These are phyloP conservation scores for Hippoglossus hippoglossus DNA, from an alignment of 2,797 vertebrate species.

Conservation along the genomic window DNA sequence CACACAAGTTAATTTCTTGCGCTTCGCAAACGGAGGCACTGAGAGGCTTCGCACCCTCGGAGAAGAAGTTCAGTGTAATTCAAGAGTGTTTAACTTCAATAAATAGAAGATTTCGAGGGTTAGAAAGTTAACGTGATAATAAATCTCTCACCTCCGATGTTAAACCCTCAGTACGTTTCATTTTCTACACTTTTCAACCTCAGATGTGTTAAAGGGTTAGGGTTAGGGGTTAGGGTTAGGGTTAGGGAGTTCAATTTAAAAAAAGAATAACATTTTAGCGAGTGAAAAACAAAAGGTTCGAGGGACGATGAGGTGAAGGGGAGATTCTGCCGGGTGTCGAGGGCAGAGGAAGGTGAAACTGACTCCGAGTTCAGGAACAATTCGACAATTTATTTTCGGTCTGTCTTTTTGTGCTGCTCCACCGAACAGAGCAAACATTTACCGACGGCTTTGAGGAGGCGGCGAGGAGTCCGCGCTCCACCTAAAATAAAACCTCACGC, in stretches of 20 bases:
- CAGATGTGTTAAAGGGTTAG: not conserved
- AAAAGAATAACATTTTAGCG: not conserved
- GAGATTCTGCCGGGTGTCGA: not conserved
- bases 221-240: no score
- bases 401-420: slow-evolving; percentile 59
- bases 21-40: slow-evolving; percentile 27
- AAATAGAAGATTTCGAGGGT: slow-evolving; percentile 20
- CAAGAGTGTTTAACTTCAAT: slow-evolving; percentile 22
- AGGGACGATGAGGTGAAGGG: not conserved
- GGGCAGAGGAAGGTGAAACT: not conserved
- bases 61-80: slow-evolving; percentile 34
- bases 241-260: no score
- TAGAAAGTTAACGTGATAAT: no score
- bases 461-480: slow-evolving; percentile 44
- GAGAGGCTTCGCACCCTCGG: slow-evolving; percentile 37
- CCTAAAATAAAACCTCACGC: slow-evolving; percentile 70
- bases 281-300: not conserved
- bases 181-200: not conserved
- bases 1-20: slow-evolving; percentile 81
- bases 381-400: slow-evolving; percentile 42
- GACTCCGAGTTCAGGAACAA: slow-evolving; percentile 44
- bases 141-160: no score
- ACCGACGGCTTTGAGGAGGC: slow-evolving; percentile 59
- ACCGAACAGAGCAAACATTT: slow-evolving; percentile 76
- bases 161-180: not conserved